Percentiles rank a stretch among this genome's conserved stretches.
Evolutionary conservation across 2,888 invertebrate genomes (phyloP).

Genomic region (Ctenicera cuprea): DNA sequence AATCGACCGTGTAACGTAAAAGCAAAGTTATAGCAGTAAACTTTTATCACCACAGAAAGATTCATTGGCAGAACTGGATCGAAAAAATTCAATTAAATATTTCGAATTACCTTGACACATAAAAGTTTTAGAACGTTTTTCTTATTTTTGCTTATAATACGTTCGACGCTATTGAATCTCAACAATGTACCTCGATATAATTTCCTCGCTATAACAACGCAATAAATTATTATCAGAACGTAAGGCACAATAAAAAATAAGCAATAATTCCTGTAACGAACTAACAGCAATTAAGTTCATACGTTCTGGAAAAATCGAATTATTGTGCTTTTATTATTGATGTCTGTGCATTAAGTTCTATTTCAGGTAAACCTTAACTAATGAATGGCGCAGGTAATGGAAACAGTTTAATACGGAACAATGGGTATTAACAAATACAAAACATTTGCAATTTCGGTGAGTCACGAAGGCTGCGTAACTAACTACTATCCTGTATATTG

Average conservation of each 20-base stretch:
- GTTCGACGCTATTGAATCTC: background rate
- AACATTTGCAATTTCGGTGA: conserved; percentile 26
- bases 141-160: background rate
- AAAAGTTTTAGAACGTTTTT: background rate
- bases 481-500: background rate
- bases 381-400: background rate
- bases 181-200: background rate
- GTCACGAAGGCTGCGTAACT: conserved; percentile 17
- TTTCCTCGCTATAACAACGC: background rate
- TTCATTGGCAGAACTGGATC: no score
- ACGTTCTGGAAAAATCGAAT: conserved; percentile 7
- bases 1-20: no score
- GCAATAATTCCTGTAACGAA: conserved; percentile 15
- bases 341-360: background rate
- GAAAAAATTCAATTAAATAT: background rate
- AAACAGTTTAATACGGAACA: conserved; percentile 14
- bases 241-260: conserved; percentile 7
- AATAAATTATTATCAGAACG: conserved; percentile 4
- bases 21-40: no score
- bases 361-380: conserved; percentile 6
- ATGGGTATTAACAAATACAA: conserved; percentile 32
- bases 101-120: background rate
- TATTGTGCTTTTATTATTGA: background rate
- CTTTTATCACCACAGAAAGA: no score
- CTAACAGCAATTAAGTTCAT: background rate